These are phyloP conservation scores for Creontiades dilutus DNA, from an alignment of 2,888 invertebrate species.

Conservation along the genomic window DNA sequence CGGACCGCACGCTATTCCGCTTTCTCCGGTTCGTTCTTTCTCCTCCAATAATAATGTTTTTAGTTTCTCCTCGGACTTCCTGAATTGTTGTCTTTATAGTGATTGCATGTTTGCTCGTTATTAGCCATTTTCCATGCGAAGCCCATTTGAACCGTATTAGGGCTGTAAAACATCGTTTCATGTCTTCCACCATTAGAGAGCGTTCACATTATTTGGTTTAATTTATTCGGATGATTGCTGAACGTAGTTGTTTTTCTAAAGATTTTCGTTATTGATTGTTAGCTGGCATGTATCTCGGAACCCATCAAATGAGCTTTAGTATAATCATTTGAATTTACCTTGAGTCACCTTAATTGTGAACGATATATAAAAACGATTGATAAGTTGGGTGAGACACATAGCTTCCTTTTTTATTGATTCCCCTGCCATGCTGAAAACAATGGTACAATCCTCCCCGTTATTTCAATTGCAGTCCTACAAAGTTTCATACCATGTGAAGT, in stretches of 20 bases:
- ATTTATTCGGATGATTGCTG: background rate
- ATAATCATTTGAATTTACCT: no score
- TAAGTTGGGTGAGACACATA: no score
- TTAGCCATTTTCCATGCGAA: constrained; percentile 37
- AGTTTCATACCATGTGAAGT: no score
- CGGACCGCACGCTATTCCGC: background rate
- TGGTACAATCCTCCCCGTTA: no score
- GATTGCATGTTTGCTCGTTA: constrained; percentile 25
- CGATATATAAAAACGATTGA: no score
- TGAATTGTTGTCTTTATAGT: constrained; percentile 33
- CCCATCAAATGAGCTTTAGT: no score
- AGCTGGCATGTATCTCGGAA: no score
- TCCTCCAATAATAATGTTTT: constrained; percentile 20
- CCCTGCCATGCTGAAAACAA: no score
- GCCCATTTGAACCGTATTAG: background rate
- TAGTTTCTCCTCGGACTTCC: constrained; percentile 1
- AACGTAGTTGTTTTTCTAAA: background rate
- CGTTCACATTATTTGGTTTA: background rate
- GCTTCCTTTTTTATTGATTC: no score
- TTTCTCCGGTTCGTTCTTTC: background rate
- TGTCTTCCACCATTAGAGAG: constrained; percentile 11
- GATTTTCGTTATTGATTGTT: background rate
- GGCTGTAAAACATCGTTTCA: constrained; percentile 14
- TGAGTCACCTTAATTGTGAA: no score
- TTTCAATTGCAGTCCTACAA: no score